Evolutionary conservation across 1,140 invertebrate genomes (phyloP).

Genomic region (Drosophila nikananu): DNA sequence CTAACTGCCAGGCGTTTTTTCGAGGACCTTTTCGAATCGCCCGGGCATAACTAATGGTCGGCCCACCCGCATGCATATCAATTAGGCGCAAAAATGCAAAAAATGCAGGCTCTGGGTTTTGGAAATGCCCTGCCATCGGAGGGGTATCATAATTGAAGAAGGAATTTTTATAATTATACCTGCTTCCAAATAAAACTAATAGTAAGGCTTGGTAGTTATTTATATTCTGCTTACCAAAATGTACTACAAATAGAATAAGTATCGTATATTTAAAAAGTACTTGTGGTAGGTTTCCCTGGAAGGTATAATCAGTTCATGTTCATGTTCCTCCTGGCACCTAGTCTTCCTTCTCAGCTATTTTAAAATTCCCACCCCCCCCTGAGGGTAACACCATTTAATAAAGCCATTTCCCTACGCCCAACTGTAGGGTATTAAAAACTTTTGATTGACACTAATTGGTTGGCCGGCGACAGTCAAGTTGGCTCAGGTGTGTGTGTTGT

Average conservation of each 20-base stretch:
- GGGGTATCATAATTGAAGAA: not conserved
- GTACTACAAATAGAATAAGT: no score
- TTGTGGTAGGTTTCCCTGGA: no score
- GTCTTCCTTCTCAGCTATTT: not conserved
- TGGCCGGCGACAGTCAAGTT: slow-evolving; percentile 13
- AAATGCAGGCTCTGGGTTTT: not conserved
- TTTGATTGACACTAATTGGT: slow-evolving; percentile 63
- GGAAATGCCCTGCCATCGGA: not conserved
- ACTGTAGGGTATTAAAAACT: slow-evolving; percentile 27
- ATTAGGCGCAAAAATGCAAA: slow-evolving; percentile 10
- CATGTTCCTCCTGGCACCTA: not conserved
- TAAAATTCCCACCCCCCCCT: not conserved
- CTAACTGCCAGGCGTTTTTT: not conserved
- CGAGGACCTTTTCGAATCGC: not conserved
- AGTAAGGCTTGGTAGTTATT: not conserved
- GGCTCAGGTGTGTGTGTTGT: slow-evolving; percentile 13
- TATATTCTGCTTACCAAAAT: no score
- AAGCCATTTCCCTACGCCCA: slow-evolving; percentile 6
- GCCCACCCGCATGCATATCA: slow-evolving; percentile 28
- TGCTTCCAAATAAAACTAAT: no score
- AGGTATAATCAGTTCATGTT: not conserved
- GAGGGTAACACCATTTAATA: not conserved
- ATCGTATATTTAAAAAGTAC: no score
- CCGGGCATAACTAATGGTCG: slow-evolving; percentile 14
- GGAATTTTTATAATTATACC: not conserved